Evolutionary conservation across 2,113 vertebrate species (phyloP), one percentile per base, ranked within the genome.

Genomic region (Felis chaus): DNA sequence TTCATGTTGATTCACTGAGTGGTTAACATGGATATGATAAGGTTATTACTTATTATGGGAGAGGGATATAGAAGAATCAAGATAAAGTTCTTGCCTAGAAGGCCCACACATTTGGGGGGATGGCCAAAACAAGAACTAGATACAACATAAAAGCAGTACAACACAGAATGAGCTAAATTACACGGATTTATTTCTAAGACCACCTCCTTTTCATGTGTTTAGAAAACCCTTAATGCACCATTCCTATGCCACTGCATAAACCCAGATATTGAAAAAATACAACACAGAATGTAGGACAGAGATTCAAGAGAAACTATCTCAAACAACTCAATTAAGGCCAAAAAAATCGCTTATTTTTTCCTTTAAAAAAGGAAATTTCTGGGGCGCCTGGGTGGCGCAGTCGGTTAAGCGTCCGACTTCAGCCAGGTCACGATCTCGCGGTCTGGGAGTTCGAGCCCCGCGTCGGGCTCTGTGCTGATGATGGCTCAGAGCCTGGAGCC

Each of bases 1-100:
- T n/a, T 94, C 8, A 76, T n/a, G 36, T 76, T 89, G 66, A 91
- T 66, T 90, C 82, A 83, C 19, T 71, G 39, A 82, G 50, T 92
- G 7, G n/a, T 2, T 86, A 90, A n/a, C 25, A 78, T 41, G 23
- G n/a, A 41, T 31, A 25, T 7, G 61, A 27, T 23, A 91, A 45
- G 7, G 36, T 73, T 73, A 89, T 29, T 27, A 89, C 7, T 71
- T 63, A 93, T 7, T 85, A 29, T 1, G 21, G n/a, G 41, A 76
- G 15, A 83, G 10, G 14, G 21, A 25, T 8, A 79, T 0, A 27
- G 63, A 65, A 48, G 27, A 68, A 53, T 88, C 41, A 80, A 92
- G 61, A 65, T 53, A 41, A 89, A 81, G 18, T 41, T 93, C 41
- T 63, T 76, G 7, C 9, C 12, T 78, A 11, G 5, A 13, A 86